These are phyloP conservation scores for Cirrhinus mrigala DNA, from an alignment of 2,797 vertebrate genomes.

Conservation along the genomic window DNA sequence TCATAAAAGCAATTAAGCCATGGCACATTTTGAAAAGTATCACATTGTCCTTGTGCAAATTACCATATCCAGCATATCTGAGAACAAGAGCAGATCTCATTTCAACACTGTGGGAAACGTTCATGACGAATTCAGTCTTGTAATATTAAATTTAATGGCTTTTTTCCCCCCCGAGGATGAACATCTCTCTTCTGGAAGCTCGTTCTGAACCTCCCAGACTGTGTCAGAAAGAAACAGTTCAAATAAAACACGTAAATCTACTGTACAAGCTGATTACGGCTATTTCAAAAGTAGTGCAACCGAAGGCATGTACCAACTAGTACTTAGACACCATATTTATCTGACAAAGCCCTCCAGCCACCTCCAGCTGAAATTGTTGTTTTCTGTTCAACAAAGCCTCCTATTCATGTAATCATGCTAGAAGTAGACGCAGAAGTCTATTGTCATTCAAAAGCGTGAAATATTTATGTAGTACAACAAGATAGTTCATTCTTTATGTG, in stretches of 20 bases:
- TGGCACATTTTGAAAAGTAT: neutral
- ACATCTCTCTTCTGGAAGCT: neutral
- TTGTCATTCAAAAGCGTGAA: constrained; percentile 7
- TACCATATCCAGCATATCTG: neutral
- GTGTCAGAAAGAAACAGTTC: neutral
- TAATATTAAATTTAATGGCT: constrained; percentile 3
- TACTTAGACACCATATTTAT: constrained; percentile 46
- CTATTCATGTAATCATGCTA: constrained; percentile 20
- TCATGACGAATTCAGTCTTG: neutral
- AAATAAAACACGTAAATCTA: constrained; percentile 27
- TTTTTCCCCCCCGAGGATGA: neutral
- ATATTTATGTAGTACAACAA: neutral
- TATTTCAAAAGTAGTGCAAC: constrained; percentile 22
- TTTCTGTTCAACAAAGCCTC: constrained; percentile 32
- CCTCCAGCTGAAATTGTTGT: constrained; percentile 41
- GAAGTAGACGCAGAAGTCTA: neutral
- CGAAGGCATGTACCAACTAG: constrained; percentile 47
- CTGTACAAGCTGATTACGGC: constrained; percentile 30
- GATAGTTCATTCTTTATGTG: neutral
- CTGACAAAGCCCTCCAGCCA: constrained; percentile 45
- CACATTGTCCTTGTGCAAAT: constrained; percentile 37
- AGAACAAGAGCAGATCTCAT: neutral
- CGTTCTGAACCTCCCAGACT: neutral
- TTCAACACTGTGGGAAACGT: neutral
- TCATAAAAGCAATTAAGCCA: constrained; percentile 32